Evolutionary conservation across 2,113 vertebrate genomes (phyloP).

Genomic region (Porphyrio hochstetteri): DNA sequence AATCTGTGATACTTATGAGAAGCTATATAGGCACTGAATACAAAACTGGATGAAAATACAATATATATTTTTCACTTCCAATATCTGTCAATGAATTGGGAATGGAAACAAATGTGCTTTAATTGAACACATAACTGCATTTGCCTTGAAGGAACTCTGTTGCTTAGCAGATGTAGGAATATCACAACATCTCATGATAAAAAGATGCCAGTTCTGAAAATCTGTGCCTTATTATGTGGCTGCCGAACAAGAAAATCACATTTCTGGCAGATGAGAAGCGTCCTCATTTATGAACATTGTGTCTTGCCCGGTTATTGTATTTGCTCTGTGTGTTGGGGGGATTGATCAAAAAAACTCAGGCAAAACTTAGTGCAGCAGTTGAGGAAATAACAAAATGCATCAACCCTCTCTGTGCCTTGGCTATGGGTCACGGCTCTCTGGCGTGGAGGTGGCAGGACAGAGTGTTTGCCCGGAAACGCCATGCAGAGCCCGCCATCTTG

Average conservation of each 20-base stretch:
- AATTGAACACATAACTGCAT: not conserved
- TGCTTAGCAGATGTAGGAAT: not conserved
- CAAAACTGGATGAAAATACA: not conserved
- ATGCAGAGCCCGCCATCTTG: not conserved
- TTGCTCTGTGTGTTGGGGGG: not conserved
- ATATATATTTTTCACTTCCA: not conserved
- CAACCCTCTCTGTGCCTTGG: accelerated
- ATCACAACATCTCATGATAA: not conserved
- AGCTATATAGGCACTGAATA: not conserved
- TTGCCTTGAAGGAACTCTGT: not conserved
- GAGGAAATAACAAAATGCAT: not conserved
- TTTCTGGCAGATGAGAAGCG: not conserved
- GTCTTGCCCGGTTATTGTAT: not conserved
- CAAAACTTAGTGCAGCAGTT: not conserved
- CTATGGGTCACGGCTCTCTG: not conserved
- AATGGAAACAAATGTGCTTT: not conserved
- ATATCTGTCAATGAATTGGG: not conserved
- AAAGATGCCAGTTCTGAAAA: not conserved
- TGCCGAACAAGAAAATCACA: not conserved
- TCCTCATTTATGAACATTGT: not conserved
- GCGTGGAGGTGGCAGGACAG: not conserved
- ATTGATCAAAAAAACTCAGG: constrained; percentile 5
- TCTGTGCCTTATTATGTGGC: not conserved
- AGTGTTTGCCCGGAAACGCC: not conserved
- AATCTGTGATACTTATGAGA: not conserved